A percentile compares a stretch with the other conserved stretches of the same genome.
Conservation (phyloP, 1,140 invertebrate species). For the Chironomus tepperi region DNA sequence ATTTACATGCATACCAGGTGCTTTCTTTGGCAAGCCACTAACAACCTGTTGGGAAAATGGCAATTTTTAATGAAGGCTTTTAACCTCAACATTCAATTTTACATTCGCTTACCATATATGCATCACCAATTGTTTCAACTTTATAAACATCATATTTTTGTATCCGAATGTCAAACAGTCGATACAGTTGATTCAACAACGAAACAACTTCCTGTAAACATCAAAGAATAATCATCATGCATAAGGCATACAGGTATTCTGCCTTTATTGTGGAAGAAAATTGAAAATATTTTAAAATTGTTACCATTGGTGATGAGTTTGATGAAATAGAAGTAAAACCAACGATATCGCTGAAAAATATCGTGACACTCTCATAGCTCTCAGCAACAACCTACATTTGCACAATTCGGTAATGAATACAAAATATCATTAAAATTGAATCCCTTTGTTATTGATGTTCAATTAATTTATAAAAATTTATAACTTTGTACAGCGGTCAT, state of each 20-base stretch:
- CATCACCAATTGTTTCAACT: slow-evolving; percentile 48
- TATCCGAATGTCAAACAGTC: slow-evolving; percentile 65
- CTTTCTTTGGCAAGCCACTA: background rate
- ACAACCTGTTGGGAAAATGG: background rate
- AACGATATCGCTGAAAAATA: slow-evolving; percentile 76
- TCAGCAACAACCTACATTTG: slow-evolving; percentile 51
- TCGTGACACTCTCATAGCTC: slow-evolving; percentile 60
- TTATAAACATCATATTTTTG: slow-evolving; percentile 70
- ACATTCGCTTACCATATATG: slow-evolving; percentile 42
- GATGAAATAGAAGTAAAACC: slow-evolving; percentile 70
- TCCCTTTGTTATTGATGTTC: background rate
- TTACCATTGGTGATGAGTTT: slow-evolving; percentile 68
- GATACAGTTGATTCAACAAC: slow-evolving; percentile 51
- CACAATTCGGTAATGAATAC: background rate
- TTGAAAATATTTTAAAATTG: slow-evolving; percentile 44
- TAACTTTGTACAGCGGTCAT: too few species aligned
- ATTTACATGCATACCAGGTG: background rate
- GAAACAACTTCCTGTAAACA: slow-evolving; percentile 56
- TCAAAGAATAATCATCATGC: background rate
- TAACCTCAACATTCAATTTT: background rate
- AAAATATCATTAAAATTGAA: background rate
- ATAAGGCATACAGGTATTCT: too few species aligned
- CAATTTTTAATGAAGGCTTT: background rate
- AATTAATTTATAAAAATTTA: too few species aligned
- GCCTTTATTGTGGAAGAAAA: background rate